Conservation (phyloP, 37 sponge, comb jelly and placozoan species). For the Ephydatia muelleri region DNA sequence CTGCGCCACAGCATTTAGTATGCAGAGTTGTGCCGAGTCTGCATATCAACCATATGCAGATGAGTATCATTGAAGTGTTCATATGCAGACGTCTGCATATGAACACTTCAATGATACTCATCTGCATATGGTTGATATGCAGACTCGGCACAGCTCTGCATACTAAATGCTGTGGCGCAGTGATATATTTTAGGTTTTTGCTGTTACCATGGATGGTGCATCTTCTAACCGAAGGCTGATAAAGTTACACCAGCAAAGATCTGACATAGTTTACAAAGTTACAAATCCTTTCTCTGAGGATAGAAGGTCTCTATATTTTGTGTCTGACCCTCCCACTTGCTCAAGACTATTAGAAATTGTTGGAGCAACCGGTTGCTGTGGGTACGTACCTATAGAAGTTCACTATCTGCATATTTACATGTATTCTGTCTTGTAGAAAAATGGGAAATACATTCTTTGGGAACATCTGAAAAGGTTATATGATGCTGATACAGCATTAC, state of each 20-base stretch:
- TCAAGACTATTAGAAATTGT: slow-evolving; percentile 4
- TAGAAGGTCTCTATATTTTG: slow-evolving; percentile 1
- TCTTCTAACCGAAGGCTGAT: slow-evolving; percentile 3
- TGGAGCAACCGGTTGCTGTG: slow-evolving; percentile 2
- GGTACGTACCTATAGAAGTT: neutral
- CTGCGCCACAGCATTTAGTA: too few species aligned
- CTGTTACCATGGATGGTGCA: slow-evolving; percentile 4
- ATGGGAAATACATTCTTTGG: neutral
- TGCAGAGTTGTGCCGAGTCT: too few species aligned
- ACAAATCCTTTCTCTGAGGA: neutral
- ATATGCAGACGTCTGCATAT: too few species aligned
- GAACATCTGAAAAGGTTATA: slow-evolving; percentile 8
- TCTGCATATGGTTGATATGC: too few species aligned
- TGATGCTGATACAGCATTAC: neutral
- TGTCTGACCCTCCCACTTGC: slow-evolving; percentile 4
- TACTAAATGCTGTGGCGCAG: too few species aligned
- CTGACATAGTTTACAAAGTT: neutral
- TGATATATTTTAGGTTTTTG: too few species aligned
- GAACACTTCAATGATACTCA: too few species aligned
- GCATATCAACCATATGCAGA: too few species aligned
- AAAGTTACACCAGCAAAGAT: neutral
- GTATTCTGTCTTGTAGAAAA: too few species aligned
- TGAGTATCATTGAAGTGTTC: too few species aligned
- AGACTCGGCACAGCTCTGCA: too few species aligned
- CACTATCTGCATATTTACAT: neutral